Percentiles rank a stretch among this genome's conserved stretches.
Conservation (phyloP, 2,113 vertebrate genomes). For the Craseonycteris thonglongyai region DNA sequence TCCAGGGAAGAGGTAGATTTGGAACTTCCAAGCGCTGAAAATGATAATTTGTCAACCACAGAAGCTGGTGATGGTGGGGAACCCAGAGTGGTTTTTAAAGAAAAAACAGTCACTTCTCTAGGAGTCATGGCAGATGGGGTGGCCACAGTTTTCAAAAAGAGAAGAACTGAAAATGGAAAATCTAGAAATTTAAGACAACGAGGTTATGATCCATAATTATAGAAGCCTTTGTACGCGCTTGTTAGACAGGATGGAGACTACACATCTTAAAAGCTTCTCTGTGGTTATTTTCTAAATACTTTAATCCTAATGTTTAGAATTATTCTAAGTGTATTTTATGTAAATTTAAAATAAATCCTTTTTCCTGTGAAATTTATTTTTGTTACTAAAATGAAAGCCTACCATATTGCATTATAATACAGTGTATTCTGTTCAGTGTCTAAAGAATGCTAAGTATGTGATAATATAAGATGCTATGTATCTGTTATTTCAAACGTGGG, state of each 20-base stretch:
- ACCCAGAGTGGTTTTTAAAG: conserved; percentile 87
- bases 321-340: conserved; percentile 63
- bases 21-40: conserved; percentile 87
- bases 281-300: conserved; percentile 65
- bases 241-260: conserved; percentile 45
- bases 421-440: conserved; percentile 74
- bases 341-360: conserved; percentile 76
- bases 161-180: conserved; percentile 92
- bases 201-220: conserved; percentile 84
- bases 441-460: conserved; percentile 67
- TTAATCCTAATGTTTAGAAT: conserved; percentile 70
- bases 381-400: conserved; percentile 70
- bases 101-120: conserved; percentile 93
- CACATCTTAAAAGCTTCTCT: conserved; percentile 68
- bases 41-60: conserved; percentile 34
- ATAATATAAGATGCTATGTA: conserved; percentile 59
- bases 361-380: conserved; percentile 72
- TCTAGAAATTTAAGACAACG: conserved; percentile 91
- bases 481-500: conserved; percentile 61
- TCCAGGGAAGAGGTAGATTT: conserved; percentile 88
- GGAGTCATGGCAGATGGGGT: conserved; percentile 82
- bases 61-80: conserved; percentile 76
- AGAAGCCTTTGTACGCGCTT: conserved; percentile 22
- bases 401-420: conserved; percentile 67
- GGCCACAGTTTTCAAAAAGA: conserved; percentile 88